Conservation (phyloP, 1,140 invertebrate genomes). For the Anagrus nilaparvatae region DNA sequence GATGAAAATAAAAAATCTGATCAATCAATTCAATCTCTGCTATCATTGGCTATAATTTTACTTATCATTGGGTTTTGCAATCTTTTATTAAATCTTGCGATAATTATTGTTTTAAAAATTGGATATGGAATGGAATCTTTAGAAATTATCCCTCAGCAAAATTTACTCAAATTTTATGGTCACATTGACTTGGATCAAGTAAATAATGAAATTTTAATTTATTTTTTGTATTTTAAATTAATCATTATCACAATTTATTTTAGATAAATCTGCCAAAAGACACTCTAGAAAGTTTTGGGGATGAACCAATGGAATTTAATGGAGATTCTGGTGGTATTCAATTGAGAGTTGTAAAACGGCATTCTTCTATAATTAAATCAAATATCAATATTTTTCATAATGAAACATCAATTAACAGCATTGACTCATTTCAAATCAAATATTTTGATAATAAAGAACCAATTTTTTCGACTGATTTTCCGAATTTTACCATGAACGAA, state of each 20-base stretch:
- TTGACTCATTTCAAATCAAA: conserved; percentile 57
- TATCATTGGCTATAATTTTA: conserved; percentile 35
- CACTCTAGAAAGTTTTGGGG: conserved; percentile 55
- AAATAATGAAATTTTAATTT: conserved; percentile 3
- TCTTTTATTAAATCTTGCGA: conserved; percentile 34
- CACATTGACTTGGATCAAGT: conserved; percentile 62
- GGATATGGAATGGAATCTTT: conserved; percentile 67
- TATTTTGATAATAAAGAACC: conserved; percentile 50
- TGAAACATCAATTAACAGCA: conserved; percentile 54
- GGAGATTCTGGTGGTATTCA: conserved; percentile 52
- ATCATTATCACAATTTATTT: conserved; percentile 6
- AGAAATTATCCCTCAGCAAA: conserved; percentile 68
- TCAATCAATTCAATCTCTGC: conserved; percentile 33
- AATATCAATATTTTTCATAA: conserved; percentile 34
- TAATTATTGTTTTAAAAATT: conserved; percentile 36
- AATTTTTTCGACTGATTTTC: conserved; percentile 65
- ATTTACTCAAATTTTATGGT: conserved; percentile 72
- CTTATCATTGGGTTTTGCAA: conserved; percentile 35
- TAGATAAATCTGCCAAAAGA: conserved; percentile 30
- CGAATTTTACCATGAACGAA: conserved; percentile 59
- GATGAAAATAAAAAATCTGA: conserved; percentile 20
- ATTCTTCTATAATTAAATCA: conserved; percentile 16
- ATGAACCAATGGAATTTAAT: conserved; percentile 58
- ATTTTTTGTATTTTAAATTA: no score
- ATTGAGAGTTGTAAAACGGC: conserved; percentile 43